These are phyloP conservation scores for Pandemis cinnamomeana DNA, from an alignment of 2,888 invertebrate genomes.

Conservation along the genomic window DNA sequence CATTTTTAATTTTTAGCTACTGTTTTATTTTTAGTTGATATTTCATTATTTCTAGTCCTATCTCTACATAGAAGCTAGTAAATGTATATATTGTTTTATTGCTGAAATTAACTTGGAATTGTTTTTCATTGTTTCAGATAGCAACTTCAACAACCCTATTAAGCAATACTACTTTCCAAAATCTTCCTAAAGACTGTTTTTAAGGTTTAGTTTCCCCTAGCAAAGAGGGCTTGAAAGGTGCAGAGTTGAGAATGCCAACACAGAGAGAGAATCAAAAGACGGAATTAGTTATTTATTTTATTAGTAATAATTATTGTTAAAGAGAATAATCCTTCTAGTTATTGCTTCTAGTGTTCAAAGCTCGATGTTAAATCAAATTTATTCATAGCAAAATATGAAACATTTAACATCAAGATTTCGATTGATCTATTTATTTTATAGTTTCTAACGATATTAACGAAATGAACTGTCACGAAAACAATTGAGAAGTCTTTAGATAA, in stretches of 20 bases:
- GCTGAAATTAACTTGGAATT: neutral
- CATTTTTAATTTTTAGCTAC: no score
- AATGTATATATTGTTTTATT: neutral
- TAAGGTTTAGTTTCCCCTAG: conserved; percentile 57
- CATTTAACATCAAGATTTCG: conserved; percentile 46
- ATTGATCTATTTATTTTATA: conserved; percentile 44
- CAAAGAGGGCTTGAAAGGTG: conserved; percentile 54
- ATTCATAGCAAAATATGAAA: conserved; percentile 42
- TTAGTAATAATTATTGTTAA: conserved; percentile 62
- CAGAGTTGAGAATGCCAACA: conserved; percentile 72
- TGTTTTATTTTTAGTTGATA: no score
- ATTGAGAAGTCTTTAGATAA: conserved; percentile 21
- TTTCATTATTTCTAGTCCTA: no score
- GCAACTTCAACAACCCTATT: conserved; percentile 63
- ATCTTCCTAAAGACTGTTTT: conserved; percentile 81
- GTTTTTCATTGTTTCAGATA: conserved; percentile 76
- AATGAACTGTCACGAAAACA: conserved; percentile 39
- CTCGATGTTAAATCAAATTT: conserved; percentile 38
- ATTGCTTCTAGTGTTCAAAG: conserved; percentile 55
- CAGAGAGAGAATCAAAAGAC: conserved; percentile 82
- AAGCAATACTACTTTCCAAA: conserved; percentile 79
- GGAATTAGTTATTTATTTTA: conserved; percentile 79
- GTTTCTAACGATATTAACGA: conserved; percentile 15
- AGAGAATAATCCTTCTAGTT: conserved; percentile 59
- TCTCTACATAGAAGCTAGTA: no score